Evolutionary conservation across 2,888 invertebrate species (phyloP).

Genomic region (Eupithecia subumbrata): DNA sequence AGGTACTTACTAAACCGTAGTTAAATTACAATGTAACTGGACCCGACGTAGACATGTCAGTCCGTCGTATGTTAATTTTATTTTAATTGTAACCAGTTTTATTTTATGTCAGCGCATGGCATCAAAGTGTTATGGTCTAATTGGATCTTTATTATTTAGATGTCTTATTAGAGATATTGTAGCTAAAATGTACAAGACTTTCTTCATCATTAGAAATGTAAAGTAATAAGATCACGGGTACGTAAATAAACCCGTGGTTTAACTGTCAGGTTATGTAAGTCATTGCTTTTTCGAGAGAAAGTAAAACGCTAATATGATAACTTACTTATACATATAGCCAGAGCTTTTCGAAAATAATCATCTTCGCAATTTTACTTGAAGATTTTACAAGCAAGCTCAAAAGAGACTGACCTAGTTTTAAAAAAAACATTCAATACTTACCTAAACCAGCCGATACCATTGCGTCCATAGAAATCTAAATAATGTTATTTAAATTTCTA

Average conservation of each 20-base stretch:
- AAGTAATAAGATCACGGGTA: not conserved
- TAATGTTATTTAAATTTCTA: too few relatives aligned
- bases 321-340: too few relatives aligned
- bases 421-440: too few relatives aligned
- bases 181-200: constrained; percentile 7
- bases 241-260: not conserved
- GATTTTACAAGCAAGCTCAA: too few relatives aligned
- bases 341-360: too few relatives aligned
- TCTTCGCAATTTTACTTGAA: too few relatives aligned
- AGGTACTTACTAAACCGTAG: not conserved
- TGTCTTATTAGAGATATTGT: constrained; percentile 12
- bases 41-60: constrained; percentile 1
- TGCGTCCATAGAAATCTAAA: too few relatives aligned
- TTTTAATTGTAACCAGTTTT: constrained; percentile 40
- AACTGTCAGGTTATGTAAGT: not conserved
- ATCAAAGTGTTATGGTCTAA: constrained; percentile 37
- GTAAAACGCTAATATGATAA: too few relatives aligned
- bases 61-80: constrained; percentile 36
- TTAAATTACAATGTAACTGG: not conserved
- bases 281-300: not conserved
- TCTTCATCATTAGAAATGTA: not conserved
- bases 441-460: too few relatives aligned
- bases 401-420: too few relatives aligned
- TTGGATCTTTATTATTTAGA: constrained; percentile 37
- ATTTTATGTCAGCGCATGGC: constrained; percentile 28